phyloP scores from a whole-genome alignment of 92 coral and sea anemone genomes.

The Desmophyllum pertusum region DNA sequence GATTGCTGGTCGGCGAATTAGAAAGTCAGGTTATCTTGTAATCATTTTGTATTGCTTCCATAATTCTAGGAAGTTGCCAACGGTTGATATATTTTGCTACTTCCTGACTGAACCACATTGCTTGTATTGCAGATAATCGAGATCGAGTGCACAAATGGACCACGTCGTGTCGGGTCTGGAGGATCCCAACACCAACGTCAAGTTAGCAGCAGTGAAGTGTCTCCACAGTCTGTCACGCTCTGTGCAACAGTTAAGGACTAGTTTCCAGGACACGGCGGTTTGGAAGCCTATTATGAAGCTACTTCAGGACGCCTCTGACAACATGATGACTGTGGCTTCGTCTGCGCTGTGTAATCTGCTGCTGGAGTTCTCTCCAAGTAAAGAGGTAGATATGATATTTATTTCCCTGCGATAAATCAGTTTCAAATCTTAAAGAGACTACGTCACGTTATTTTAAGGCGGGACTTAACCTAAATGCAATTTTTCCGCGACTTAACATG shows the following conservation, averaged over 20 bases:
- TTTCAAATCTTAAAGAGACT: background rate
- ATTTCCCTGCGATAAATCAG: background rate
- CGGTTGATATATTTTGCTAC: too few species aligned
- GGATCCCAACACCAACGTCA: constrained; percentile 85
- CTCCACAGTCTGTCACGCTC: constrained; percentile 98
- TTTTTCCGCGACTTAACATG: too few species aligned
- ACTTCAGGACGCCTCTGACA: constrained; percentile 90
- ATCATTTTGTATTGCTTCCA: background rate
- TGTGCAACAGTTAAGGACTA: constrained; percentile 94
- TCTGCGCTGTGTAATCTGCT: constrained; percentile 95
- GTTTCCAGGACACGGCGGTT: constrained; percentile 96
- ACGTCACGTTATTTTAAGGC: too few species aligned
- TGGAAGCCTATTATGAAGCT: constrained; percentile 96
- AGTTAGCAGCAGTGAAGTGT: constrained; percentile 96
- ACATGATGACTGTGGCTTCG: constrained; percentile 95
- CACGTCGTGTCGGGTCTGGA: constrained; percentile 97
- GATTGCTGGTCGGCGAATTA: too few species aligned
- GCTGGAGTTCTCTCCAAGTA: constrained; percentile 97
- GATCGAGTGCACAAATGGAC: constrained; percentile 90
- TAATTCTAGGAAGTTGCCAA: too few species aligned
- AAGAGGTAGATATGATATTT: constrained; percentile 70
- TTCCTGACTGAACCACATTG: background rate
- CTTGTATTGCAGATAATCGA: constrained; percentile 78
- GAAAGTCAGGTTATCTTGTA: too few species aligned
- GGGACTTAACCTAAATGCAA: too few species aligned